Percentiles rank a stretch among this genome's conserved stretches.
These are phyloP conservation scores for Coenobita brevimanus DNA, from an alignment of 1,140 invertebrate species.

Conservation along the genomic window DNA sequence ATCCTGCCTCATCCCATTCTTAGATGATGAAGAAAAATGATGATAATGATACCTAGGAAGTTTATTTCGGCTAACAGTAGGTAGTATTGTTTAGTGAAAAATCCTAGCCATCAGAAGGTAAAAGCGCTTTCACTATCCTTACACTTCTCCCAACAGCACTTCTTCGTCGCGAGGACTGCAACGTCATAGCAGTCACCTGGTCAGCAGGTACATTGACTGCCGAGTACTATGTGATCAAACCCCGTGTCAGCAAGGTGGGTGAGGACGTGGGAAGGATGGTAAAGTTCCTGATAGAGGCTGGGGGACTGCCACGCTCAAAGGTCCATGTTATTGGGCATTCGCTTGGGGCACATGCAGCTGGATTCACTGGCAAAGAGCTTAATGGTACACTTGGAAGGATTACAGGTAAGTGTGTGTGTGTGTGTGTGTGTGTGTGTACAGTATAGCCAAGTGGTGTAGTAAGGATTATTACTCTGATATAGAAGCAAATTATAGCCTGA, in stretches of 20 bases:
- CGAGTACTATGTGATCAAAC: constrained; percentile 80
- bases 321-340: constrained; percentile 95
- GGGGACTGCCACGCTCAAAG: constrained; percentile 74
- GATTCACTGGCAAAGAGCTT: constrained; percentile 91
- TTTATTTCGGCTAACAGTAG: no score
- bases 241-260: constrained; percentile 26
- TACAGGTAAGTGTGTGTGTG: constrained; percentile 78
- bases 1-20: no score
- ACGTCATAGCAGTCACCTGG: constrained; percentile 96
- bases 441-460: background rate
- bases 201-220: constrained; percentile 92
- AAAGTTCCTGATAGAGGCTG: background rate
- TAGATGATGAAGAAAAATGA: no score
- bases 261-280: constrained; percentile 48
- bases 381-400: constrained; percentile 84
- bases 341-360: constrained; percentile 93
- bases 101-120: no score
- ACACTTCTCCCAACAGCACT: no score
- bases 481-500: background rate
- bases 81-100: no score
- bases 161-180: constrained; percentile 78
- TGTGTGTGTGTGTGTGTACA: no score
- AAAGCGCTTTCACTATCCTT: no score
- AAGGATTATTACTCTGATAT: no score
- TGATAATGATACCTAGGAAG: no score